Conservation (phyloP, 2,113 vertebrate genomes). For the Siniperca chuatsi region DNA sequence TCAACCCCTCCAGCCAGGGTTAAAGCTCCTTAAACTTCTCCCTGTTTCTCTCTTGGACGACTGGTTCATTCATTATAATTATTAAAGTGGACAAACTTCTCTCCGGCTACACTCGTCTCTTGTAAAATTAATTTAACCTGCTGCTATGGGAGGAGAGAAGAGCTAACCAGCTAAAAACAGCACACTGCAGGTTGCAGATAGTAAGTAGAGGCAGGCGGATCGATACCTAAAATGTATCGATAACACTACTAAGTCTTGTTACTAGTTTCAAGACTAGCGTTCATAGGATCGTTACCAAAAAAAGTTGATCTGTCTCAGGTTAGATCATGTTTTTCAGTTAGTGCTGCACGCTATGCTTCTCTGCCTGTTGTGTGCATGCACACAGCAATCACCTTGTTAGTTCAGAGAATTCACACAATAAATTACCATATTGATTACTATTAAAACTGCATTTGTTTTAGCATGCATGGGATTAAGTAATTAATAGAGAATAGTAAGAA, state of each 20-base stretch:
- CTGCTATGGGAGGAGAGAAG: background rate
- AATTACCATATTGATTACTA: background rate
- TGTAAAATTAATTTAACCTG: conserved; percentile 21
- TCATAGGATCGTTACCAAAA: background rate
- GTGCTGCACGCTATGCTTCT: background rate
- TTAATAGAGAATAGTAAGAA: background rate
- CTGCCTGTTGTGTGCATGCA: background rate
- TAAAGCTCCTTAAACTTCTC: conserved; percentile 46
- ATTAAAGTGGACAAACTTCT: conserved; percentile 39
- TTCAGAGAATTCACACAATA: background rate
- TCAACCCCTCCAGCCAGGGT: conserved; percentile 52
- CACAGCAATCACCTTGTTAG: background rate
- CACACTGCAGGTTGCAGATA: conserved; percentile 1
- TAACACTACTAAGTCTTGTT: background rate
- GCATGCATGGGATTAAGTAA: background rate
- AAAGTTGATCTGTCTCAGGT: background rate
- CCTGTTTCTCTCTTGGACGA: conserved; percentile 1
- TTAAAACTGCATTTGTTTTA: background rate
- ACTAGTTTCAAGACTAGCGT: background rate
- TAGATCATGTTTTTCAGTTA: background rate
- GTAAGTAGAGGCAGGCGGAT: background rate
- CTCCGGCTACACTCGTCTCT: background rate
- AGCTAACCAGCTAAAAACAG: background rate
- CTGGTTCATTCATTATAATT: conserved; percentile 35
- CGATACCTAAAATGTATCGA: background rate